Conservation (phyloP, 2,797 vertebrate genomes). For the Cryptoprocta ferox region DNA sequence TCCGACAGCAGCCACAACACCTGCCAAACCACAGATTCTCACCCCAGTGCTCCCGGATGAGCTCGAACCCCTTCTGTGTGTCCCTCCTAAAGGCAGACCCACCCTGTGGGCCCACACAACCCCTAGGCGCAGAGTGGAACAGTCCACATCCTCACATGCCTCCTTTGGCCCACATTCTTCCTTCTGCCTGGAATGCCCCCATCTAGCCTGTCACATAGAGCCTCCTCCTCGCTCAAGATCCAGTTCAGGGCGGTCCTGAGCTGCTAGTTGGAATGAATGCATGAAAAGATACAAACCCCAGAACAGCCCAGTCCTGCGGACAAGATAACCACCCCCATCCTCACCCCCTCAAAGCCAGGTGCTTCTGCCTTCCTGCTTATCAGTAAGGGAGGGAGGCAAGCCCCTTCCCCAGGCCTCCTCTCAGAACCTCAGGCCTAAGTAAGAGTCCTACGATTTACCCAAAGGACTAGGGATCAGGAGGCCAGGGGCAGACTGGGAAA, state of each 20-base stretch:
- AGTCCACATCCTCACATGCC: neutral
- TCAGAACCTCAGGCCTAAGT: neutral
- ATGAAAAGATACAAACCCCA: neutral
- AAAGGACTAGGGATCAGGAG: neutral
- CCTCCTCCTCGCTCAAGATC: neutral
- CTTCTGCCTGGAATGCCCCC: neutral
- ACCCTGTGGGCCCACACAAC: neutral
- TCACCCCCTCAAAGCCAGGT: neutral
- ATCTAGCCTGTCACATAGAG: neutral
- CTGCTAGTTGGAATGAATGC: neutral
- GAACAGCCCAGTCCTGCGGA: neutral
- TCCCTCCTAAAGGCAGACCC: neutral
- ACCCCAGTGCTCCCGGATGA: neutral
- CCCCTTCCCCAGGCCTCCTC: neutral
- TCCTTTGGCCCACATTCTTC: neutral
- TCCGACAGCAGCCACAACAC: neutral
- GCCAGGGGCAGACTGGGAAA: neutral
- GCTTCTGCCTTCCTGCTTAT: neutral
- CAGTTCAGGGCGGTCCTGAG: neutral
- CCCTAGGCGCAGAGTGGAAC: neutral
- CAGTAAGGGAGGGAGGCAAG: too few relatives aligned
- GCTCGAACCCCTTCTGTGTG: neutral
- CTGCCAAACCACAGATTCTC: neutral
- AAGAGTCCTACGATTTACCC: neutral
- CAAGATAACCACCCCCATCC: neutral